These are phyloP conservation scores for Piaya cayana DNA, from an alignment of 2,113 vertebrate genomes.

Conservation along the genomic window DNA sequence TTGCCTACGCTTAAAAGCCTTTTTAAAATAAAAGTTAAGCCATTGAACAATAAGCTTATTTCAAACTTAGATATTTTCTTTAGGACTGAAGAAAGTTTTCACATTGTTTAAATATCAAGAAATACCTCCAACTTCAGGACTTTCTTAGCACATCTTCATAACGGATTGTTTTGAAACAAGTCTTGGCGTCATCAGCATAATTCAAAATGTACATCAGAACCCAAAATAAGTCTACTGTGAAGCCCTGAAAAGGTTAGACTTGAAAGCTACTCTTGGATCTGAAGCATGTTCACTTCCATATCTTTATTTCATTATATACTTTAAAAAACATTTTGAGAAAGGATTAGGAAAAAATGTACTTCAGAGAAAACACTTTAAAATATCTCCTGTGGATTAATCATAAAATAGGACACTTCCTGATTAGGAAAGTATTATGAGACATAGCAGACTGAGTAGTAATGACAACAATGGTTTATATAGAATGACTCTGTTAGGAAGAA, in stretches of 20 bases:
- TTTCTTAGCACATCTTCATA: neutral
- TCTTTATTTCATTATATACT: neutral
- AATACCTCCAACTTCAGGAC: neutral
- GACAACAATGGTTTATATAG: conserved; percentile 44
- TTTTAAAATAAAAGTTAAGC: neutral
- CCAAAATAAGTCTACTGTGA: neutral
- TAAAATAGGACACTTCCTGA: conserved; percentile 58
- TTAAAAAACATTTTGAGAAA: neutral
- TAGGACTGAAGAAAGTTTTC: neutral
- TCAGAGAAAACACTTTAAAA: conserved; percentile 5
- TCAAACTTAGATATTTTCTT: neutral
- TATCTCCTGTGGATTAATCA: conserved; percentile 32
- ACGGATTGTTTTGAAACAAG: neutral
- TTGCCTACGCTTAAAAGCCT: neutral
- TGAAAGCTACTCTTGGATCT: neutral
- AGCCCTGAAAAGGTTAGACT: neutral
- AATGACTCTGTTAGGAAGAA: neutral
- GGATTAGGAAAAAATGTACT: neutral
- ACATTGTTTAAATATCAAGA: neutral
- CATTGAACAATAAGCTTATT: neutral
- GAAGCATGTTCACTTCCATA: neutral
- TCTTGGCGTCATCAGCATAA: neutral
- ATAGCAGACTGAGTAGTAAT: conserved; percentile 13
- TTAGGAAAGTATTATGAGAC: conserved; percentile 46
- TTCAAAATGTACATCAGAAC: neutral